Base-by-base conservation (phyloP, 2,888 invertebrate species). In the Eustalomyia histrio region DNA sequence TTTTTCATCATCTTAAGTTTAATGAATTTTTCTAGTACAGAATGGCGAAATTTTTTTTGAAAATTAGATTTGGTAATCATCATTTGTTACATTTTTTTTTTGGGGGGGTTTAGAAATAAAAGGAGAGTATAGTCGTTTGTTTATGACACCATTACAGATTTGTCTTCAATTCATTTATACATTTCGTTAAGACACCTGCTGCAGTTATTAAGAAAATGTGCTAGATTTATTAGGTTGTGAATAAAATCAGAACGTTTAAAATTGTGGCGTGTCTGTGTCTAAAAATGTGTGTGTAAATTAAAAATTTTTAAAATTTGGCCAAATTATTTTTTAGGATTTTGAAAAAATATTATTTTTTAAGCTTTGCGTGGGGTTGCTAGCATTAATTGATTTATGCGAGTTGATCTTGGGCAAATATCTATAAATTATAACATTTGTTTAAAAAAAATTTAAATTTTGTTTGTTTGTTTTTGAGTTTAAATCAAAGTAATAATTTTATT, bases 311-410 rank as follows among this genome's bases (percentile, higher is more conserved):
- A 61, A 18, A 72, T 72, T 72, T 52, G 17, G 67, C 39, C 39
- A 75, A 73, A 60, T 14, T 14, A 14, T 43, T 39, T 39, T 39
- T 39, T 21, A 53, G 10, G 17, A 17, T 12, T 63, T 60, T 67
- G 12, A 21, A 52, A 65, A 50, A 68, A 53, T 24, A 39, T 58
- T 43, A 58, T 50, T 18, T 10, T 16, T 68, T 69, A 64, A 76
- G 43, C 73, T 52, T 4, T 76, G 76, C 69, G 76, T 80, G 80
- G 76, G 80, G 64, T 71, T 73, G 52, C 72, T 7, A 64, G 29
- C 53, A 52, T 69, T 18, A 16, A 29, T 24, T 39, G 17, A 12
- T 16, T 64, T 60, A 57, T 29, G 29, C 5, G 29, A 33, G 16
- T 29, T 57, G 29, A 43, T 47, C 43, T 64, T 57, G 4, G 17